Conservation (phyloP, 2,888 invertebrate species). For the Apantesis nais region DNA sequence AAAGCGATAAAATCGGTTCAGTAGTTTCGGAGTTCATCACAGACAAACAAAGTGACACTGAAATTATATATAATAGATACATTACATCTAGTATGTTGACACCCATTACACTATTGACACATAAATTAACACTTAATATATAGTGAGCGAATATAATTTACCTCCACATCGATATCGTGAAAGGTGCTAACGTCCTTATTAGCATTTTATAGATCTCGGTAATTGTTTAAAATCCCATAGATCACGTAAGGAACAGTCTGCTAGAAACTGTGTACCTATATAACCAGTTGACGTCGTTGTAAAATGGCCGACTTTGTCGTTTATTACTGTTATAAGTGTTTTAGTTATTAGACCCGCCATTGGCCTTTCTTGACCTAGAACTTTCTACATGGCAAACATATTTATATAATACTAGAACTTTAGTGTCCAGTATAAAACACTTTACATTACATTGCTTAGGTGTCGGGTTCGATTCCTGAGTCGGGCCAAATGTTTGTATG, state of each 20-base stretch:
- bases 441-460: background rate
- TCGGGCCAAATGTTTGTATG: no score
- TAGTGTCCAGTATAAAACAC: background rate
- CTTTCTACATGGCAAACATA: background rate
- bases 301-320: background rate
- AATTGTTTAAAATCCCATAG: background rate
- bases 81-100: no score
- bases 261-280: background rate
- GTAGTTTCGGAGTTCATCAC: no score
- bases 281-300: background rate
- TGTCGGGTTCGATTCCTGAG: no score
- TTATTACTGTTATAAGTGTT: background rate
- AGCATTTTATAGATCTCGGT: background rate
- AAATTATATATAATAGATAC: no score
- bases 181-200: background rate
- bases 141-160: background rate
- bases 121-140: background rate
- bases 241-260: background rate
- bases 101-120: background rate
- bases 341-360: background rate
- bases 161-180: background rate
- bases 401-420: background rate
- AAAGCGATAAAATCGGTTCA: no score
- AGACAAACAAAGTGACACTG: no score
- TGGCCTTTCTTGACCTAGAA: slow-evolving; percentile 4